Evolutionary conservation across 2,113 vertebrate species (phyloP).

Genomic region (Antechinus flavipes): DNA sequence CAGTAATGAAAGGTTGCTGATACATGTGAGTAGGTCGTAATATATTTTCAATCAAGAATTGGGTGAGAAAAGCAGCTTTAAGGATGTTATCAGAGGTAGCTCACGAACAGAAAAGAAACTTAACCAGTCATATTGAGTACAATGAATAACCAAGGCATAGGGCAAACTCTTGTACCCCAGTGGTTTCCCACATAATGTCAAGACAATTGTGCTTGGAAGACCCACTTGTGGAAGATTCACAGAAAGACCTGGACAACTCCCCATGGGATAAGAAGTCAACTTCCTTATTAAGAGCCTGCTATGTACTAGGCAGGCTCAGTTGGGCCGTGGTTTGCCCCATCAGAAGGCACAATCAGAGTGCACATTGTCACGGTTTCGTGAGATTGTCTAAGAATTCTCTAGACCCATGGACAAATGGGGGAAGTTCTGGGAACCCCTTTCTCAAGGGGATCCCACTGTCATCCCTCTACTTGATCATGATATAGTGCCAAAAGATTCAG

Average conservation of each 20-base stretch:
- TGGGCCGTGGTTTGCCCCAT: not conserved
- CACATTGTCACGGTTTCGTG: not conserved
- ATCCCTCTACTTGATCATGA: not conserved
- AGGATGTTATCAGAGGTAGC: not conserved
- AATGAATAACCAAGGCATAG: not conserved
- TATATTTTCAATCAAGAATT: not conserved
- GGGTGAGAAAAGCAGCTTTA: not conserved
- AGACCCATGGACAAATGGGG: not conserved
- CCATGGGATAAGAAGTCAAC: not conserved
- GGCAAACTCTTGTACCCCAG: not conserved
- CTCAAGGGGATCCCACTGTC: not conserved
- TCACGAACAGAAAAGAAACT: not conserved
- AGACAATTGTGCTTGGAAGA: not conserved
- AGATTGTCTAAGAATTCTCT: not conserved
- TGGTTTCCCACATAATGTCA: not conserved
- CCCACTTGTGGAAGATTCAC: not conserved
- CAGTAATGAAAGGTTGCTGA: not conserved
- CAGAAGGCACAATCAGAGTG: not conserved
- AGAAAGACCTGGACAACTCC: not conserved
- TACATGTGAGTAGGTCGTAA: not conserved
- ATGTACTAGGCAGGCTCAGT: not conserved
- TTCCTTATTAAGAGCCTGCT: not conserved
- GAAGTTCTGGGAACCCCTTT: not conserved
- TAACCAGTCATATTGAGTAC: not conserved
- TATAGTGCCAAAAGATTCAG: not conserved